A percentile compares a stretch with the other conserved stretches of the same genome.
These are phyloP conservation scores for Hexactinellida sp. DNA, from an alignment of 37 sponge, comb jelly and placozoan species.

Conservation along the genomic window DNA sequence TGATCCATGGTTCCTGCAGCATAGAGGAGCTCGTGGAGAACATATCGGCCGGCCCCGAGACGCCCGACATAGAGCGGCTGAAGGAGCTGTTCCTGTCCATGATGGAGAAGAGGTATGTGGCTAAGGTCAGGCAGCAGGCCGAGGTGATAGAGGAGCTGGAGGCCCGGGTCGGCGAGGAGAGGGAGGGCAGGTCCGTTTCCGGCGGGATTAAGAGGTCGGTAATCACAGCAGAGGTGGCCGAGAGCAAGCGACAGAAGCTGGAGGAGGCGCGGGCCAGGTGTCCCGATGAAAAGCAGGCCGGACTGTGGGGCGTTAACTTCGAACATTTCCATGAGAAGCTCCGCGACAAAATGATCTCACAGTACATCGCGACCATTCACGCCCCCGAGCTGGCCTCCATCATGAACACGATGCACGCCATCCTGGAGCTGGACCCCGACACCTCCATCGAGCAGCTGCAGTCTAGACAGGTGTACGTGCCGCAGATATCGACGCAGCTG, in stretches of 20 bases:
- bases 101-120: not conserved
- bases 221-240: not conserved
- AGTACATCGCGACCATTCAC: not conserved
- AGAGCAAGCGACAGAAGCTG: not conserved
- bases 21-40: not conserved
- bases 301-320: not conserved
- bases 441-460: not conserved
- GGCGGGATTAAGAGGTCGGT: not conserved
- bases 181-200: not conserved
- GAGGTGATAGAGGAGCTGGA: slow-evolving; percentile 6
- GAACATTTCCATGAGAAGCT: slow-evolving; percentile 15
- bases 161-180: not conserved
- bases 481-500: not conserved
- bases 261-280: not conserved
- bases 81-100: not conserved
- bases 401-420: not conserved
- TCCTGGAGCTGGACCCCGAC: not conserved
- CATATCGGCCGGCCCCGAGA: not conserved
- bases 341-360: not conserved
- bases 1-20: not conserved
- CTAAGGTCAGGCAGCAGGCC: not conserved
- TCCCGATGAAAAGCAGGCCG: not conserved
- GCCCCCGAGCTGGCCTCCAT: not conserved
- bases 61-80: not conserved
- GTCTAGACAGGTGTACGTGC: not conserved